phyloP scores from a whole-genome alignment of 2,888 invertebrate species.

The Nezara viridula region DNA sequence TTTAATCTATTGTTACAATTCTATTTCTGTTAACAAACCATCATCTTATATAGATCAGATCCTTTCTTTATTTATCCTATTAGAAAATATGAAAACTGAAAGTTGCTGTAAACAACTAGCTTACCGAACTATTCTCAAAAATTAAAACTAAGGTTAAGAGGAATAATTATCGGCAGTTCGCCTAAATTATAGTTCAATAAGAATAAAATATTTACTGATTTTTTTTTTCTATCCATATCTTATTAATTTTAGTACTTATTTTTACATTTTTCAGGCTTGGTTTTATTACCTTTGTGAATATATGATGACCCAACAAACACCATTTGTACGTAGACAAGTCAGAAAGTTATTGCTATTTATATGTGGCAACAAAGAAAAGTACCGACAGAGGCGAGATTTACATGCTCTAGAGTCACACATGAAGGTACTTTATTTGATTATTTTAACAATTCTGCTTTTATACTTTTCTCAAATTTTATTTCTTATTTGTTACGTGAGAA shows the following conservation, averaged over 20 bases:
- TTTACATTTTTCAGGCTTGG: constrained; percentile 73
- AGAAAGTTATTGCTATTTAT: constrained; percentile 92
- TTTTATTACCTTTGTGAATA: constrained; percentile 89
- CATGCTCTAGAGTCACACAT: constrained; percentile 93
- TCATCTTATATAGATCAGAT: no score
- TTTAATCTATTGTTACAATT: no score
- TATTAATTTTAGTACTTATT: neutral
- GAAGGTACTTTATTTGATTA: constrained; percentile 71
- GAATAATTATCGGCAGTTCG: no score
- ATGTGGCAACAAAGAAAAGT: constrained; percentile 96
- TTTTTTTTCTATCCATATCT: neutral
- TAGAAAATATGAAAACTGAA: no score
- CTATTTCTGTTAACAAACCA: no score
- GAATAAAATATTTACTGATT: no score
- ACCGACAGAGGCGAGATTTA: constrained; percentile 92
- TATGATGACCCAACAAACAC: constrained; percentile 95
- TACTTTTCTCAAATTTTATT: neutral
- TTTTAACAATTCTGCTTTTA: neutral
- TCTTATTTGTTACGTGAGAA: neutral
- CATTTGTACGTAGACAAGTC: constrained; percentile 89
- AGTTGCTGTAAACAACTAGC: no score
- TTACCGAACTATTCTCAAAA: no score
- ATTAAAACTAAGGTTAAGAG: no score
- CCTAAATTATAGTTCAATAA: no score
- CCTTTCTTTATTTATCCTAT: no score